phyloP scores from a whole-genome alignment of 2,888 invertebrate species.

The Odontomyia ornata region DNA sequence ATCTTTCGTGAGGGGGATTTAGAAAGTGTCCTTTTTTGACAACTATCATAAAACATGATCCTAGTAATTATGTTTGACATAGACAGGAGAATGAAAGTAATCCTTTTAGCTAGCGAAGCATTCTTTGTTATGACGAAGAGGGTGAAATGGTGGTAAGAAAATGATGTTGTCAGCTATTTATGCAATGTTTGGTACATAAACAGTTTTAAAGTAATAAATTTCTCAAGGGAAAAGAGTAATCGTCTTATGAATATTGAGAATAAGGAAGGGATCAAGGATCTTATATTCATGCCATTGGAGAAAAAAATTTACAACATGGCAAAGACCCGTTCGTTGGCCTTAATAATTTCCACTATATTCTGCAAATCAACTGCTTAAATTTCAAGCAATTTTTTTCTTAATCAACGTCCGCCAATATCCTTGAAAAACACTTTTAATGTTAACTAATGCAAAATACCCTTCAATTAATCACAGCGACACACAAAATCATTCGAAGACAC shows the following conservation, averaged over 20 bases:
- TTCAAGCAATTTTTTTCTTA: too few relatives aligned
- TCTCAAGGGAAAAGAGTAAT: neutral
- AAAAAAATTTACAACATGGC: too few relatives aligned
- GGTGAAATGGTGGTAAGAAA: slow-evolving; percentile 19
- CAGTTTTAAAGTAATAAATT: slow-evolving; percentile 19
- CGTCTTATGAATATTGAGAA: neutral
- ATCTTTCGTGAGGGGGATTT: neutral
- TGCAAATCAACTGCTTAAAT: too few relatives aligned
- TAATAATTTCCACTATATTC: too few relatives aligned
- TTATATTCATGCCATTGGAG: too few relatives aligned
- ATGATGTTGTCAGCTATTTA: slow-evolving; percentile 27
- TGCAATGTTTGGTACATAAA: slow-evolving; percentile 24
- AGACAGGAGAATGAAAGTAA: slow-evolving; percentile 19
- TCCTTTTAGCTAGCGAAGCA: neutral
- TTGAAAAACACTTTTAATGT: too few relatives aligned
- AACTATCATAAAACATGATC: slow-evolving; percentile 23
- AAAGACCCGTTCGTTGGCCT: too few relatives aligned
- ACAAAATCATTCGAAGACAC: too few relatives aligned
- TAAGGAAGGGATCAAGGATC: neutral
- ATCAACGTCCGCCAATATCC: too few relatives aligned
- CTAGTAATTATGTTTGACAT: slow-evolving; percentile 30
- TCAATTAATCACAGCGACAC: too few relatives aligned
- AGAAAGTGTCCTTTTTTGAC: neutral
- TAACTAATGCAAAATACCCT: too few relatives aligned
- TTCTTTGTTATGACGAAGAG: neutral